Conservation (phyloP, 2,113 vertebrate species). For the Psammodynastes pulverulentus region DNA sequence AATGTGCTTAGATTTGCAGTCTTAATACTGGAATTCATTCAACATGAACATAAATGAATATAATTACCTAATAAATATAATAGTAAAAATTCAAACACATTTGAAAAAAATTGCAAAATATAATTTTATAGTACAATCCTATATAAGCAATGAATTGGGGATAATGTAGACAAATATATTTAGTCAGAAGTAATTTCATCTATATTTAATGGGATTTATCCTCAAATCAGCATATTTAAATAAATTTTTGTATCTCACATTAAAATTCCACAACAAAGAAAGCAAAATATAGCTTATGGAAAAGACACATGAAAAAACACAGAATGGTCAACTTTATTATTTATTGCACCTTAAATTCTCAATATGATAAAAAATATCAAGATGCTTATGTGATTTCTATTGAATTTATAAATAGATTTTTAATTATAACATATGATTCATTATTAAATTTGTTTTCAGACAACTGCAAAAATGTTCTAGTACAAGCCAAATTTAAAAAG, state of each 20-base stretch:
- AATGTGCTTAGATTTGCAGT: neutral
- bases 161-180: neutral
- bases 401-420: neutral
- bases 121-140: neutral
- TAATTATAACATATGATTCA: neutral
- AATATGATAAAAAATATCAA: neutral
- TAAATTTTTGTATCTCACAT: neutral
- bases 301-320: neutral
- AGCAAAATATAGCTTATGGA: neutral
- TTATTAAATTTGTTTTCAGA: neutral
- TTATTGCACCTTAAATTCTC: neutral
- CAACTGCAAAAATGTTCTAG: neutral
- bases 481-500: neutral
- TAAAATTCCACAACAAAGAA: neutral
- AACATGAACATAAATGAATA: neutral
- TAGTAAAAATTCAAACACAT: neutral
- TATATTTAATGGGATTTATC: neutral
- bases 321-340: neutral
- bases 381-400: neutral
- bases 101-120: slow-evolving; percentile 11
- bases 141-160: neutral
- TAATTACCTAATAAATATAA: neutral
- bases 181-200: neutral
- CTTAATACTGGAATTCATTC: neutral
- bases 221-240: neutral